Evolutionary conservation across 1,140 invertebrate species (phyloP), one percentile per base, ranked within the genome.

Genomic region (Apis laboriosa): DNA sequence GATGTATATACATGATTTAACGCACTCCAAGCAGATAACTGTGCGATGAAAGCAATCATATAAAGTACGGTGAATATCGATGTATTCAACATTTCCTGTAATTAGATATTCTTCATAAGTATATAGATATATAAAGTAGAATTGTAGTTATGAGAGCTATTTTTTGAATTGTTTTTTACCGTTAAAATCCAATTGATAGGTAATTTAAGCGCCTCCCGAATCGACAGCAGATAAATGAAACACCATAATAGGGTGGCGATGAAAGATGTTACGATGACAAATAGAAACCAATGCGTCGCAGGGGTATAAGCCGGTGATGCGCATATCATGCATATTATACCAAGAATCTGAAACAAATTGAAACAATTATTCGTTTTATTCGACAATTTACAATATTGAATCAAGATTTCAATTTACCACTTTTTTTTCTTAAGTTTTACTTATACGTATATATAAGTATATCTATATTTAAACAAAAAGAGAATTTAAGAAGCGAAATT

Each of bases 121-220:
- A 60, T 43, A 43, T 43, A 43, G 0, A 43, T 43, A 7, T 43
- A 43, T 34, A 34, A n/a, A 9, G 34, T 56, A 9, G 8, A 21
- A 13, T 79, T 28, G 0, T 9, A 3, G 21, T 17, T 8, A 4
- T n/a, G 9, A 49, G 7, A 2, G 21, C 21, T 15, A 1, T 0
- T 11, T n/a, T 58, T 12, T 1, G 11, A 73, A 43, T 13, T 15
- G 5, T n/a, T 63, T 24, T 95, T 96, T 95, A 98, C 97, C 88
- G 97, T 96, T 73, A 97, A 92, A 83, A 97, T 95, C 97, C 97
- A 98, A 88, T 98, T 97, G 87, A 98, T 96, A 49, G 97, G 96
- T 28, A 98, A 91, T 88, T 96, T 96, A 19, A 98, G 94, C 13
- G 96, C 96, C 88, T 97, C 97, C 76, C 97, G 95, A 71, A 98